Percentiles rank a stretch among this genome's conserved stretches.
Evolutionary conservation across 2,797 vertebrate species (phyloP).

Genomic region (Myotis daubentonii): DNA sequence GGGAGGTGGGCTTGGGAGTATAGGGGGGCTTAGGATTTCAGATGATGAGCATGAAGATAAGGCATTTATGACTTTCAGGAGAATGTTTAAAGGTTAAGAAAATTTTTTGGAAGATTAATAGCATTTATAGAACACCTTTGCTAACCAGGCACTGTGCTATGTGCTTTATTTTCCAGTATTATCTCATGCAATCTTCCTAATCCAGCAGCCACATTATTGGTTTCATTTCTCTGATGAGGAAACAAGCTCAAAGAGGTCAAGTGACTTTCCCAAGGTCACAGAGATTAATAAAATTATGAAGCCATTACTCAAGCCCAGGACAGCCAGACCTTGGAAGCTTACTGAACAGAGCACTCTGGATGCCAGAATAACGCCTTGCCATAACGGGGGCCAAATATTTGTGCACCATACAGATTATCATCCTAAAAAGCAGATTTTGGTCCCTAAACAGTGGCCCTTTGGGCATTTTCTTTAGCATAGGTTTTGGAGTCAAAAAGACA

Average conservation of each 20-base stretch:
- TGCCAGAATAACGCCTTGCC: not conserved
- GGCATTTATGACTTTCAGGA: not conserved
- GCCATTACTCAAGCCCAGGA: not conserved
- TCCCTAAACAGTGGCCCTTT: not conserved
- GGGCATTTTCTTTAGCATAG: slow-evolving; percentile 6
- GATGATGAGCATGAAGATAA: not conserved
- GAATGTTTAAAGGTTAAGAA: not conserved
- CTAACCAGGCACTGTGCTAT: not conserved
- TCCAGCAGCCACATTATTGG: not conserved
- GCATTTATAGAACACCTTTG: not conserved
- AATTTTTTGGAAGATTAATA: not conserved
- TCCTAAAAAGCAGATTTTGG: slow-evolving; percentile 41
- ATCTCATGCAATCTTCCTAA: not conserved
- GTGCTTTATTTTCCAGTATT: not conserved
- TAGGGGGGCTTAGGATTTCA: not conserved
- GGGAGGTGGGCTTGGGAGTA: not conserved
- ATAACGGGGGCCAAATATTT: not conserved
- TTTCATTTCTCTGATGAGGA: slow-evolving; percentile 29
- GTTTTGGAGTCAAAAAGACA: not conserved
- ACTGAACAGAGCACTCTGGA: not conserved
- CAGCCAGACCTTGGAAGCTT: not conserved
- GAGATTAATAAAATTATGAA: not conserved
- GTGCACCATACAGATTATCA: not conserved
- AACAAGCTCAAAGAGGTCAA: slow-evolving; percentile 17
- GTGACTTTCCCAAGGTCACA: not conserved